Conservation (phyloP, 2,113 vertebrate species). For the Nothocercus nigrocapillus region DNA sequence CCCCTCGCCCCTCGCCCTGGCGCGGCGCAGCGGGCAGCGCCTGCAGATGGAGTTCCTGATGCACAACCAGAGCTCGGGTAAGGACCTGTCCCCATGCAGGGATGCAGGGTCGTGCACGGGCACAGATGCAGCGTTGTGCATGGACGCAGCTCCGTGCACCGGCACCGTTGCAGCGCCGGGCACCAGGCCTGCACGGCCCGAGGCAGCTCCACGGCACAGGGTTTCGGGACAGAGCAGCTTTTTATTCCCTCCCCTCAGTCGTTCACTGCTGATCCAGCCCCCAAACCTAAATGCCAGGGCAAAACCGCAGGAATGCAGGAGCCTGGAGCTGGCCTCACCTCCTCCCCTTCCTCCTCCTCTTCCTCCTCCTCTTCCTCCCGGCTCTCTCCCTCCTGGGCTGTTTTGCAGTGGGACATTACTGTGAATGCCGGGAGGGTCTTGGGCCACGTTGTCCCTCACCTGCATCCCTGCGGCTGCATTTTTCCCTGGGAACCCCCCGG, state of each 20-base stretch:
- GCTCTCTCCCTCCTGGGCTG: background rate
- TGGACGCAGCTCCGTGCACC: too few species aligned
- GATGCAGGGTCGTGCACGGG: too few species aligned
- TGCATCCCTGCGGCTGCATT: background rate
- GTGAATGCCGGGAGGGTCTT: too few species aligned
- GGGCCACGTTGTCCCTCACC: background rate
- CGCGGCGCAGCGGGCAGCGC: conserved; percentile 81
- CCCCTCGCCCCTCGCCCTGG: conserved; percentile 82
- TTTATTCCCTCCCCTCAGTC: too few species aligned
- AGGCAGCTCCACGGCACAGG: too few species aligned
- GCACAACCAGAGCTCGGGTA: conserved; percentile 90
- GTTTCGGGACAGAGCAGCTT: too few species aligned
- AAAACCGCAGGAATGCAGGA: background rate
- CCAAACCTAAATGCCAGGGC: background rate
- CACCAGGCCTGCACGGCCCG: too few species aligned
- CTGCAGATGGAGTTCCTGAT: conserved; percentile 91
- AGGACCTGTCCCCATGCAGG: background rate
- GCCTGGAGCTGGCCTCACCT: background rate
- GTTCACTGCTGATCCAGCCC: background rate
- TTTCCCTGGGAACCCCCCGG: background rate
- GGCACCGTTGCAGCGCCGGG: too few species aligned
- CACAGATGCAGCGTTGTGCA: too few species aligned
- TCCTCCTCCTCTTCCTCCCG: too few species aligned
- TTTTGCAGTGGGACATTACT: background rate
- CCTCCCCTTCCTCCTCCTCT: background rate